A percentile compares a stretch with the other conserved stretches of the same genome.
Evolutionary conservation across 2,113 vertebrate species (phyloP).

Genomic region (Peromyscus maniculatus): DNA sequence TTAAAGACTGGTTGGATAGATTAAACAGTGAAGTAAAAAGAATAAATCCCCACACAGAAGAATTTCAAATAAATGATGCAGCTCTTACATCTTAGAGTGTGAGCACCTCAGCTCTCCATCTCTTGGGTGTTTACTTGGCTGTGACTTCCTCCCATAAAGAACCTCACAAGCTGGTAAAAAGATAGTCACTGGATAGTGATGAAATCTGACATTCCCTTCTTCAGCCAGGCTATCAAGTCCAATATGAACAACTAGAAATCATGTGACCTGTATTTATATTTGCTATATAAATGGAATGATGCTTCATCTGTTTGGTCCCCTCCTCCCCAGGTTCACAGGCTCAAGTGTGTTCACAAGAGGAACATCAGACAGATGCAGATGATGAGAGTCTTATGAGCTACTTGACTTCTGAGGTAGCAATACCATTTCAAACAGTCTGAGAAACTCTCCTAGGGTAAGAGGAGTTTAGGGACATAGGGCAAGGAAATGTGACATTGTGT

Average conservation of each 20-base stretch:
- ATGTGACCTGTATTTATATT: neutral
- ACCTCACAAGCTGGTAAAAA: neutral
- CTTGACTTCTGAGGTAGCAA: neutral
- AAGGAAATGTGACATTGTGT: neutral
- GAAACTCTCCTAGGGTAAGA: neutral
- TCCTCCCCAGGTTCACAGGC: neutral
- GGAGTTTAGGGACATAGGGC: neutral
- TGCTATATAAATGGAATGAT: neutral
- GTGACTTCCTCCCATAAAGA: neutral
- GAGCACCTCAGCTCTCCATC: neutral
- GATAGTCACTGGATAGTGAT: neutral
- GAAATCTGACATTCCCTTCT: neutral
- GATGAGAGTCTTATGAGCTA: neutral
- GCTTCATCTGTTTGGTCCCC: neutral
- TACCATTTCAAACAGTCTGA: neutral
- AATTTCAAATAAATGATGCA: slow-evolving; percentile 24
- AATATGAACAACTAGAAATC: neutral
- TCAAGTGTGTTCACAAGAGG: neutral
- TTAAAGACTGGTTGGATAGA: neutral
- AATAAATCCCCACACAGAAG: neutral
- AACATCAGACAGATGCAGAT: neutral
- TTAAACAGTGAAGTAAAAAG: neutral
- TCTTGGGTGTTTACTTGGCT: neutral
- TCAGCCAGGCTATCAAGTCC: neutral
- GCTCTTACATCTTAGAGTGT: neutral